Evolutionary conservation across 1,140 invertebrate species (phyloP).

Genomic region (Wasmannia auropunctata): DNA sequence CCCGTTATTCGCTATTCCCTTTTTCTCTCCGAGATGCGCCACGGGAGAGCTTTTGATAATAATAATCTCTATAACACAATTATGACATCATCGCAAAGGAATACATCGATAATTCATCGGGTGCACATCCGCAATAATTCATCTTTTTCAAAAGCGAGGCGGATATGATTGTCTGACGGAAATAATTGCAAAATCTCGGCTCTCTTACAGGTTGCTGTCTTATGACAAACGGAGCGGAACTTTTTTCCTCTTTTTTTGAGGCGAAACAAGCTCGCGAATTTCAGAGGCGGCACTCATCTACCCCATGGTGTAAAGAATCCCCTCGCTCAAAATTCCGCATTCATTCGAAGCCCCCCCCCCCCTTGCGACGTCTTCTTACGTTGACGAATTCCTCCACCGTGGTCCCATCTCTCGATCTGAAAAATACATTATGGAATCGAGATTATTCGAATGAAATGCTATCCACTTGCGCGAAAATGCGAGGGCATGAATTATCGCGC

Average conservation of each 20-base stretch:
- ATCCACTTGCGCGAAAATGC: background rate
- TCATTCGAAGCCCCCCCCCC: background rate
- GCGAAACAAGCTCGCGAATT: constrained; percentile 15
- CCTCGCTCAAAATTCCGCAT: background rate
- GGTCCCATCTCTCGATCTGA: constrained; percentile 23
- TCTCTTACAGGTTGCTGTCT: background rate
- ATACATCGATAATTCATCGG: background rate
- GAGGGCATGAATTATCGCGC: background rate
- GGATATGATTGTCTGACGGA: background rate
- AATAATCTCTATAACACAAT: background rate
- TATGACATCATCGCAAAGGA: background rate
- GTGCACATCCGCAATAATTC: background rate
- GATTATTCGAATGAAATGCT: background rate
- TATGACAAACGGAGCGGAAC: background rate
- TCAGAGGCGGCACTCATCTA: background rate
- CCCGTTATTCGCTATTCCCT: background rate
- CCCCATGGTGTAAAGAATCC: too few relatives aligned
- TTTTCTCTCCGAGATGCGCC: background rate
- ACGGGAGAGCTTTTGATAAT: background rate
- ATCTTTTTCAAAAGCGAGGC: background rate
- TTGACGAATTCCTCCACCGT: constrained; percentile 43
- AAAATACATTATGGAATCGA: constrained; percentile 26
- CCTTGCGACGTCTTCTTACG: constrained; percentile 23
- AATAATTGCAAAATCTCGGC: background rate
- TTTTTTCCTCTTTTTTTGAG: too few relatives aligned